A percentile compares a stretch with the other conserved stretches of the same genome.
phyloP scores from a whole-genome alignment of 2,113 vertebrate species.

The Salvelinus alpinus region DNA sequence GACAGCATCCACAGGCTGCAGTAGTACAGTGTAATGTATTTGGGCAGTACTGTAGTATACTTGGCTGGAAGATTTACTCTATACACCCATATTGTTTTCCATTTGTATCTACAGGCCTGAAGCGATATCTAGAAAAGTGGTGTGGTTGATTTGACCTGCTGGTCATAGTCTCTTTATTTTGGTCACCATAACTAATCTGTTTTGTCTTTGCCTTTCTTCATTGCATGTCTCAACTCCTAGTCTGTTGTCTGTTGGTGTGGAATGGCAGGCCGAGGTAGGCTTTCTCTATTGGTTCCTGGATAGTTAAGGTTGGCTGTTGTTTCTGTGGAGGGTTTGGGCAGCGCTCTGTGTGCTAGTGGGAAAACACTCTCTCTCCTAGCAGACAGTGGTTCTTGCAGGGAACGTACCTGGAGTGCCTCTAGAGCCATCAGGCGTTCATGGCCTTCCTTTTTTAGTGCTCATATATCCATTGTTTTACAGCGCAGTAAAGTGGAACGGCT shows the following conservation, averaged over 20 bases:
- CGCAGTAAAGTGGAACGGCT: conserved; percentile 40
- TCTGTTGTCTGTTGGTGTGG: background rate
- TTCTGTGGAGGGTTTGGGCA: background rate
- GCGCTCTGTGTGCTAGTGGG: conserved; percentile 20
- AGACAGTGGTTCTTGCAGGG: background rate
- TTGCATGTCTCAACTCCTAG: background rate
- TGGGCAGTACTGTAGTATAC: too few relatives aligned
- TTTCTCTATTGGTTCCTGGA: background rate
- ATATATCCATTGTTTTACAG: conserved; percentile 49
- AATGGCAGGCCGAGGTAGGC: background rate
- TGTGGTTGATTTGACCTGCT: too few relatives aligned
- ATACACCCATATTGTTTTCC: too few relatives aligned
- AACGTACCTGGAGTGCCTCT: conserved; percentile 32
- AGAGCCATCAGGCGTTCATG: conserved; percentile 34
- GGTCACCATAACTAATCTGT: background rate
- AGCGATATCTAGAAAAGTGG: too few relatives aligned
- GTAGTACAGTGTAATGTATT: too few relatives aligned
- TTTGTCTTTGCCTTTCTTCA: background rate
- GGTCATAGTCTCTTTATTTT: background rate
- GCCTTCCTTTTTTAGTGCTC: conserved; percentile 23
- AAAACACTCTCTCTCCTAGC: conserved; percentile 5
- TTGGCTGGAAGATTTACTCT: too few relatives aligned
- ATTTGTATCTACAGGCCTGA: too few relatives aligned
- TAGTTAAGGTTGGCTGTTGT: background rate
- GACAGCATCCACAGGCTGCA: too few relatives aligned